Evolutionary conservation across 1,140 invertebrate genomes (phyloP).

Genomic region (Hylyphantes graminicola): DNA sequence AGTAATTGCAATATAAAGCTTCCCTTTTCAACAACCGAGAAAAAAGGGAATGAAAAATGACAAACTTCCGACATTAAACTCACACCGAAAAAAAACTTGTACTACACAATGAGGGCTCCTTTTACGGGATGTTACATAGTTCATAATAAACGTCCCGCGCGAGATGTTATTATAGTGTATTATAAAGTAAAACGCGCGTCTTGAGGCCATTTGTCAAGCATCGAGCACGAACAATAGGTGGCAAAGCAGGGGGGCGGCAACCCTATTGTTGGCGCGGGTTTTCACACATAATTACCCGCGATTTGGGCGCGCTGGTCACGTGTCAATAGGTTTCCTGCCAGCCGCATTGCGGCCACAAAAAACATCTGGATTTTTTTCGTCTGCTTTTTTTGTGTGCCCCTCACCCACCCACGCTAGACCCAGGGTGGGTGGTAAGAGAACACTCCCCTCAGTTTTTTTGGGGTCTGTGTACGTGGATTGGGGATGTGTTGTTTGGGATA

Average conservation of each 20-base stretch:
- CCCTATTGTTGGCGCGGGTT: conserved; percentile 52
- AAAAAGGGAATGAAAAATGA: conserved; percentile 9
- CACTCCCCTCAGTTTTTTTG: background rate
- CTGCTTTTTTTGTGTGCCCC: background rate
- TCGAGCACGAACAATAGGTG: conserved; percentile 31
- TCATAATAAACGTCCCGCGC: conserved; percentile 34
- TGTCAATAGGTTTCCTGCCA: conserved; percentile 53
- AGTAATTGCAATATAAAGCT: conserved; percentile 46
- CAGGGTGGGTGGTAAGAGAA: conserved; percentile 14
- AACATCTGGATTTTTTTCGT: conserved; percentile 50
- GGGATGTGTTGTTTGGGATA: too few species aligned
- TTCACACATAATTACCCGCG: conserved; percentile 57
- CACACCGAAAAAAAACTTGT: conserved; percentile 23
- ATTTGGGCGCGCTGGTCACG: conserved; percentile 53
- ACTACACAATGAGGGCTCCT: conserved; percentile 16
- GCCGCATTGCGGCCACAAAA: conserved; percentile 43
- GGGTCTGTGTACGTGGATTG: background rate
- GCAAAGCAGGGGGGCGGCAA: conserved; percentile 19
- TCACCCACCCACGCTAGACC: background rate
- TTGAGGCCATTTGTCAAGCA: conserved; percentile 48
- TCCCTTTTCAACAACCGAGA: conserved; percentile 4
- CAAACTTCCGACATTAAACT: conserved; percentile 52
- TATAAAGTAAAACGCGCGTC: background rate
- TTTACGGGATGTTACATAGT: conserved; percentile 24
- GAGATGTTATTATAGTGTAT: conserved; percentile 26